Base-by-base conservation (phyloP, 2,113 vertebrate genomes). In the Dipodomys merriami region DNA sequence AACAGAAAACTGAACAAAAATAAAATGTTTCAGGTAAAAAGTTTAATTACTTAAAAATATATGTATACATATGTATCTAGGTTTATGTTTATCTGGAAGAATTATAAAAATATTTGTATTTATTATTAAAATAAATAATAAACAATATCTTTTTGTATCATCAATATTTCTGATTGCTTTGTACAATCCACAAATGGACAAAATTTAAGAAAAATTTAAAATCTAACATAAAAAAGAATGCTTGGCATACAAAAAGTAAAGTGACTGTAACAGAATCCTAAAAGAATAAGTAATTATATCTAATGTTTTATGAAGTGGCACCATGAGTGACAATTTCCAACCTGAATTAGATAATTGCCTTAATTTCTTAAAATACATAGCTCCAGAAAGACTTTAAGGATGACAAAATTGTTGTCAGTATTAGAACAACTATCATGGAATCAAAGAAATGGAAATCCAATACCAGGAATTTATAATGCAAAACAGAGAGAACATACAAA, bases 161-260 rank as follows among this genome's bases (percentile, higher is more conserved):
- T 78, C 79, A 71, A 86, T 90, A 9, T 35, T 72, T 60, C 22
- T 62, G 65, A 74, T 78, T 49, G 44, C 10, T 76, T 69, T 76
- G 20, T 53, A 12, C 94, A 92, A 65, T 74, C 8, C 92, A 46
- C 80, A 71, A 6, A 83, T 81, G 16, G 11, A 1, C 30, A 15
- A 80, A 72, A 80, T 68, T 86, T 91, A 5, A 95, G 72, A 79
- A 91, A 92, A 87, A 25, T 33, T 65, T 53, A 60, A 87, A 76
- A 90, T 93, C 53, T 90, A 79, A 65, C 19, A 57, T 7, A 1
- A 44, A 39, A 49, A 73, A 62, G 7, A 95, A 81, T 79, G 9
- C 33, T 85, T 83, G 16, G 53, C 53, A 57, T 57, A 57, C 53
- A 57, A 57, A 57, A 57, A 85, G 81, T 90, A 72, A 68, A 12